These are phyloP conservation scores for Hormaphis cornu DNA, from an alignment of 1,140 invertebrate species.

Conservation along the genomic window DNA sequence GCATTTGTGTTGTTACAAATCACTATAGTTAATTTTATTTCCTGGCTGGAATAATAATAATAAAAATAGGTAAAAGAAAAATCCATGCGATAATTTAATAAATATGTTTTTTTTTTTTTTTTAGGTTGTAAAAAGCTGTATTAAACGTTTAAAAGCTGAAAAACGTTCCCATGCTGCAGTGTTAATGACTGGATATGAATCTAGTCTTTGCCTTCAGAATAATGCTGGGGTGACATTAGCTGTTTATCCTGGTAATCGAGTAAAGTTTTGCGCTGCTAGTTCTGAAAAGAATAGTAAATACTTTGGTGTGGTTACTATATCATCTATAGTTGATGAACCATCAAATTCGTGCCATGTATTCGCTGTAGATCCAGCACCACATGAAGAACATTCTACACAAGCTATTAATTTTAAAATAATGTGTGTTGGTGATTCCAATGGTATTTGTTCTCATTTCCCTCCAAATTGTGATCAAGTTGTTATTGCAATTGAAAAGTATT, in stretches of 20 bases:
- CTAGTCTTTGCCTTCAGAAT: constrained; percentile 67
- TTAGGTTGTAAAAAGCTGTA: constrained; percentile 64
- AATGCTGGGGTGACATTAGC: constrained; percentile 52
- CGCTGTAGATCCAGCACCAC: constrained; percentile 80
- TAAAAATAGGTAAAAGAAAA: too few relatives aligned
- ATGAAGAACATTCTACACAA: constrained; percentile 63
- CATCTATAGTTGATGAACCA: constrained; percentile 45
- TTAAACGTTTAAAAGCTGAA: constrained; percentile 77
- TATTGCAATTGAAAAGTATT: constrained; percentile 50
- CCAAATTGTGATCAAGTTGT: constrained; percentile 78
- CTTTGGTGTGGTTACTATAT: constrained; percentile 83
- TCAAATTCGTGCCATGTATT: constrained; percentile 93
- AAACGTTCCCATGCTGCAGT: constrained; percentile 80
- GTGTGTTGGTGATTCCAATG: constrained; percentile 57
- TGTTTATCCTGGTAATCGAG: constrained; percentile 72
- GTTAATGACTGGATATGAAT: constrained; percentile 70
- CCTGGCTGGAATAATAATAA: too few relatives aligned
- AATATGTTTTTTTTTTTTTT: neutral
- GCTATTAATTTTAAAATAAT: constrained; percentile 66
- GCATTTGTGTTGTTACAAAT: too few relatives aligned
- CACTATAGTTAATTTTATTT: too few relatives aligned
- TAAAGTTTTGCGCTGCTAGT: constrained; percentile 81
- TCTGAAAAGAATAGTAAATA: constrained; percentile 83
- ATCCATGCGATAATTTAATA: too few relatives aligned
- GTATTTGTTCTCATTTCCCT: constrained; percentile 78